Evolutionary conservation across 2,797 vertebrate genomes (phyloP), one percentile per base, ranked within the genome.

Genomic region (Linurgus olivaceus): DNA sequence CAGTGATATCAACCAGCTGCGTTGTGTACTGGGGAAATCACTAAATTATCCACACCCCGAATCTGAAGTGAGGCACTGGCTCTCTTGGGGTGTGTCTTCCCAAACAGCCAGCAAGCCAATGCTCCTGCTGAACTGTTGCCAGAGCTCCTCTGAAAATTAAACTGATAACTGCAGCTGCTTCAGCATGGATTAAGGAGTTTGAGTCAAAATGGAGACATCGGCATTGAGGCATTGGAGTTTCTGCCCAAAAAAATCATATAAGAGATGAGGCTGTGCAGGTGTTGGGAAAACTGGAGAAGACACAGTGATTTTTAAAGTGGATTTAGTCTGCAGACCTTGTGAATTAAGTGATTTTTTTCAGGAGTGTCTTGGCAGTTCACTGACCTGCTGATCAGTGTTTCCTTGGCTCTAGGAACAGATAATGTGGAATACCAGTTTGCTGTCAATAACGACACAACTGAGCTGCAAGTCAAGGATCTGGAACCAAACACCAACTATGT

Each of bases 361-460:
- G 28, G 20, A 51, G 5, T 57, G 44, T 55, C 28, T 65, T 84
- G 62, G n/a, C 76, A 87, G 40, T 74, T 94, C 38, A 24, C 59
- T 94, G 88, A 94, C 85, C 84, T 88, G 54, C 92, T 95, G 83
- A 93, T 88, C 66, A 65, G 67, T 93, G 59, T 94, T 88, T 95
- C 79, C 90, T 89, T 94, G 68, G 50, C 91, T 95, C 44, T 97
- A 99, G 99, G 99, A 58, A 98, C 98, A 48, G 98, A 99, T 95
- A 99, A 99, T 1, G 98, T 99, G 97, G 99, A 99, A 93, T 99
- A 99, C 97, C 99, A 99, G 97, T 99, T 99, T 97, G 99, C 99
- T 4, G 98, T 99, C 97, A 99, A 99, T 97, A 99, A 99, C 3
- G 99, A 99, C 96, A 99, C 99, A 25, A 99, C 98, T 4, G 99